These are phyloP conservation scores for Chaenogobius annularis DNA, from an alignment of 2,113 vertebrate genomes.

Conservation along the genomic window DNA sequence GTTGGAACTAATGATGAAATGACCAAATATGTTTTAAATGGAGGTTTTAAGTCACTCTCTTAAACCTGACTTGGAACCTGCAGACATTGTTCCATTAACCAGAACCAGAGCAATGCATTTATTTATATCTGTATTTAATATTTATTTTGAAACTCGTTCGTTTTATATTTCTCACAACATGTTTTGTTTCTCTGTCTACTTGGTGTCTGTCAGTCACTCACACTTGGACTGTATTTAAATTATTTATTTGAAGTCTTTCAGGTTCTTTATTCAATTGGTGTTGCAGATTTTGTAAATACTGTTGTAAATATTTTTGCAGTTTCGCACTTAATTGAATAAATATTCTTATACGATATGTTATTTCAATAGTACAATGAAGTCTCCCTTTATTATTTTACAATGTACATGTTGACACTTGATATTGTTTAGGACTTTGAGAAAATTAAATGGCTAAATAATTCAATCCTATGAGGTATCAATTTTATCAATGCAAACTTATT, in stretches of 20 bases:
- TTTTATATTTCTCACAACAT: slow-evolving; percentile 60
- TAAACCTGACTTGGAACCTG: slow-evolving; percentile 44
- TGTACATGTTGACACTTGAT: neutral
- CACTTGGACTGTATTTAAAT: slow-evolving; percentile 75
- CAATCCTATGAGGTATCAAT: neutral
- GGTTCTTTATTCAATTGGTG: slow-evolving; percentile 61
- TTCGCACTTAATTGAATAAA: slow-evolving; percentile 84
- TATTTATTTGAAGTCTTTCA: slow-evolving; percentile 79
- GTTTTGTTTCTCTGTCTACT: slow-evolving; percentile 62
- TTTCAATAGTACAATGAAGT: slow-evolving; percentile 50
- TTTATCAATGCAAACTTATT: neutral
- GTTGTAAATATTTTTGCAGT: slow-evolving; percentile 80
- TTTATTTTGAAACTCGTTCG: slow-evolving; percentile 77
- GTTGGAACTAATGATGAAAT: slow-evolving; percentile 22
- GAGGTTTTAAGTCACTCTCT: slow-evolving; percentile 14
- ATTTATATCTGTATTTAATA: slow-evolving; percentile 85
- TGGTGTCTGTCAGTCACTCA: slow-evolving; percentile 57
- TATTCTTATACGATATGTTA: slow-evolving; percentile 82
- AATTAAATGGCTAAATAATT: too few relatives aligned
- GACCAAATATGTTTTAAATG: slow-evolving; percentile 37
- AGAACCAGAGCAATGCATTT: slow-evolving; percentile 70
- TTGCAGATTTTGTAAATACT: slow-evolving; percentile 65
- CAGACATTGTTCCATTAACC: slow-evolving; percentile 42
- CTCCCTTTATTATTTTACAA: neutral
- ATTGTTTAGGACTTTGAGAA: neutral